These are phyloP conservation scores for Drosophila suzukii DNA, from an alignment of 1,140 invertebrate species.

Conservation along the genomic window DNA sequence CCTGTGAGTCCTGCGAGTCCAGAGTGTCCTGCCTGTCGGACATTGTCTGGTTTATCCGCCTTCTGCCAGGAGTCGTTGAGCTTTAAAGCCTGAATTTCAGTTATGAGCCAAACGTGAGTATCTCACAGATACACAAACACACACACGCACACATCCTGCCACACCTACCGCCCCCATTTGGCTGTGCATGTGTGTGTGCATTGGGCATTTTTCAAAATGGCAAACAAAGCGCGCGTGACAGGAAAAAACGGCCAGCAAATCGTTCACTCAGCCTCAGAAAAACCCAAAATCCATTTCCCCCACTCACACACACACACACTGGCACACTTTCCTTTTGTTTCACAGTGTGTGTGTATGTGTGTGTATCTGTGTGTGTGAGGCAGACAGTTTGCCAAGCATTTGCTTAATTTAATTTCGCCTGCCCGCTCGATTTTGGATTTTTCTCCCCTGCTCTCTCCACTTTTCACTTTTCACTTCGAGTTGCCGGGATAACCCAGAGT, in stretches of 20 bases:
- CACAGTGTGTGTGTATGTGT: conserved; percentile 4
- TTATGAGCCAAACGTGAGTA: conserved; percentile 44
- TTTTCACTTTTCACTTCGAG: neutral
- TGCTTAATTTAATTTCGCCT: conserved; percentile 59
- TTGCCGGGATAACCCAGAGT: neutral
- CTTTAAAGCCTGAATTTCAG: conserved; percentile 52
- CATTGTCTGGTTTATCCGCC: conserved; percentile 42
- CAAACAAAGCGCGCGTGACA: conserved; percentile 62
- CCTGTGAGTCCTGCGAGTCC: neutral
- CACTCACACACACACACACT: conserved; percentile 1
- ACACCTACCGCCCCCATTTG: neutral
- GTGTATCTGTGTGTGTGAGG: conserved; percentile 5
- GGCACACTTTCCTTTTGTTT: conserved; percentile 32
- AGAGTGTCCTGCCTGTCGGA: conserved; percentile 16
- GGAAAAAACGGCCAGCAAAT: conserved; percentile 56
- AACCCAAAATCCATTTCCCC: conserved; percentile 50
- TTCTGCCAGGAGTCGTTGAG: conserved; percentile 10
- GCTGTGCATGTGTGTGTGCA: conserved; percentile 29
- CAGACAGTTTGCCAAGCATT: conserved; percentile 52
- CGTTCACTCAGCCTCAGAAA: conserved; percentile 52
- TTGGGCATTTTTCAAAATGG: conserved; percentile 60
- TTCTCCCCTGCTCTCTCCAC: neutral
- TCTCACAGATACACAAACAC: neutral
- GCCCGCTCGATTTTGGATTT: neutral
- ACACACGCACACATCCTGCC: neutral